Conservation (phyloP, 2,113 vertebrate species). For the Arizona elegans region DNA sequence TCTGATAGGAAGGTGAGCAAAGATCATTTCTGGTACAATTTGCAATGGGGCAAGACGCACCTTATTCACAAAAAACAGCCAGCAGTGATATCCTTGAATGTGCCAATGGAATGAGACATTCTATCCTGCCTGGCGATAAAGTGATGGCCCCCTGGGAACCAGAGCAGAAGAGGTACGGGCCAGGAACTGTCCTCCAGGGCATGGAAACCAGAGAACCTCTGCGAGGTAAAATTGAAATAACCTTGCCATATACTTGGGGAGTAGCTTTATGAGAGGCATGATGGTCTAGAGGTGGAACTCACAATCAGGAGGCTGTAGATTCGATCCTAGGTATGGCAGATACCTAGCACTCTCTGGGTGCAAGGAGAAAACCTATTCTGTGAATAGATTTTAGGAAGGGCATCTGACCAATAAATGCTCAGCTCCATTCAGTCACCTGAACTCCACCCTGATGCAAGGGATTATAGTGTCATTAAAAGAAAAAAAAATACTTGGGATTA, state of each 20-base stretch:
- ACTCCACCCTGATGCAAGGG: not conserved
- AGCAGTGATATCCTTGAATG: slow-evolving; percentile 74
- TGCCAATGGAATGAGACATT: slow-evolving; percentile 48
- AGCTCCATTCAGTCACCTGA: not conserved
- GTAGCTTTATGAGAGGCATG: not conserved
- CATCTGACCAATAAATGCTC: not conserved
- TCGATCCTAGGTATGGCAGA: not conserved
- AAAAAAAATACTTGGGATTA: not conserved
- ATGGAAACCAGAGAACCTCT: slow-evolving; percentile 65
- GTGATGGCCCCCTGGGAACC: slow-evolving; percentile 84
- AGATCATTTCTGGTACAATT: slow-evolving; percentile 79
- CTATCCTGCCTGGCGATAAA: slow-evolving; percentile 75
- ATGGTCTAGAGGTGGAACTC: not conserved
- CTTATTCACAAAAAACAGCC: slow-evolving; percentile 60
- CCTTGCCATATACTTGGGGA: not conserved
- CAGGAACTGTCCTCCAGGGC: slow-evolving; percentile 75
- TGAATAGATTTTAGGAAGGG: not conserved
- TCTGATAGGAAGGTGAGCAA: slow-evolving; percentile 63
- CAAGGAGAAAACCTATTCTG: not conserved
- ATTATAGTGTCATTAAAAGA: not conserved
- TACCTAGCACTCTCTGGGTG: not conserved
- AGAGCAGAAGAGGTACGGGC: slow-evolving; percentile 69
- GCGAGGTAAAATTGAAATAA: slow-evolving; percentile 65
- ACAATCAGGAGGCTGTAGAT: not conserved
- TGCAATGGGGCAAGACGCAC: slow-evolving; percentile 52